phyloP scores from a whole-genome alignment of 1,140 invertebrate genomes.

The Branchinecta lynchi region DNA sequence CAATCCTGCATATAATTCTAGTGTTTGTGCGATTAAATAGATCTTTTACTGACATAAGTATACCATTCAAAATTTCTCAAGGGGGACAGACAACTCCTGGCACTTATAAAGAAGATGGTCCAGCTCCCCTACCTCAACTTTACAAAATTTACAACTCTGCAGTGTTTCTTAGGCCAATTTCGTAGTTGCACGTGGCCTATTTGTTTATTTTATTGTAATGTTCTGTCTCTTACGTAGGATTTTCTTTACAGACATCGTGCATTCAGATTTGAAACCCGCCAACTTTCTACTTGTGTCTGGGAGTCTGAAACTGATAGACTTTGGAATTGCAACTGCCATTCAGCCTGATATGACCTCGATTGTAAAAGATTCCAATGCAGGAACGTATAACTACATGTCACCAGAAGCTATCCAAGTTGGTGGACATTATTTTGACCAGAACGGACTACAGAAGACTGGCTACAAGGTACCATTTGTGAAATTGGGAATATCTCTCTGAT shows the following conservation, averaged over 20 bases:
- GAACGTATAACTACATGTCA: conserved; percentile 91
- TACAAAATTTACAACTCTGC: too few species aligned
- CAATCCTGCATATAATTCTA: too few species aligned
- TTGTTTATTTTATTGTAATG: too few species aligned
- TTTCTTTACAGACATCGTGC: conserved; percentile 60
- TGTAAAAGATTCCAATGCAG: conserved; percentile 57
- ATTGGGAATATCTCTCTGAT: too few species aligned
- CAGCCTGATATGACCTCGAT: conserved; percentile 78
- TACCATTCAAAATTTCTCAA: too few species aligned
- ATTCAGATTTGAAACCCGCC: conserved; percentile 90
- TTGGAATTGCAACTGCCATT: conserved; percentile 87
- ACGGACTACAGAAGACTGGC: conserved; percentile 17
- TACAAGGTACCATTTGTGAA: conserved; percentile 33
- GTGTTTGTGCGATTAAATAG: too few species aligned
- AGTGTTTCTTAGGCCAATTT: too few species aligned
- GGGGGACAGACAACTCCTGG: too few species aligned
- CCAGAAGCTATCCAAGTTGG: conserved; percentile 66
- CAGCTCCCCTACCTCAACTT: too few species aligned
- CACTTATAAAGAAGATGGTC: too few species aligned
- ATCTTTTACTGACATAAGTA: too few species aligned
- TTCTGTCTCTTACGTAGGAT: not conserved
- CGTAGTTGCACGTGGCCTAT: too few species aligned
- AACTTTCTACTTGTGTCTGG: conserved; percentile 84
- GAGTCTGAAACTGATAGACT: conserved; percentile 87
- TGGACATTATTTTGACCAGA: conserved; percentile 14